Evolutionary conservation across 2,888 invertebrate genomes (phyloP).

Genomic region (Sarcophaga subvicina): DNA sequence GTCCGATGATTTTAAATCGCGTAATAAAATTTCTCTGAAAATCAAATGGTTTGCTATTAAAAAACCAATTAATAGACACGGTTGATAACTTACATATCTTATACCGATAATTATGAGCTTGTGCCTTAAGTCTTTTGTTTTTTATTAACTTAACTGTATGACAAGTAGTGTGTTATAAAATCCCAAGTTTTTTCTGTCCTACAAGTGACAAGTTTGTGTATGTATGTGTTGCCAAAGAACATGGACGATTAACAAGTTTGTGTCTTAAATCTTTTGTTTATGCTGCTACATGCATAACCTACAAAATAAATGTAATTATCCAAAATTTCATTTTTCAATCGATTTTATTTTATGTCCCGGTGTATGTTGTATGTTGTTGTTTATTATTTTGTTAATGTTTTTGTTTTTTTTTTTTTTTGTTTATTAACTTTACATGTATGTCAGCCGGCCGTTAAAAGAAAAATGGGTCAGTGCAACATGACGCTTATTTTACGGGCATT

Average conservation of each 20-base stretch:
- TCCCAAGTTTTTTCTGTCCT: too few relatives aligned
- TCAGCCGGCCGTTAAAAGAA: background rate
- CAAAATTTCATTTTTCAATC: conserved; percentile 6
- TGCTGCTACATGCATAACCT: background rate
- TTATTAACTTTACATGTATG: background rate
- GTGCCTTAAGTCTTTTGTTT: too few relatives aligned
- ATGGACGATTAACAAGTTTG: background rate
- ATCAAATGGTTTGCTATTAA: too few relatives aligned
- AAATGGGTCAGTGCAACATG: conserved; percentile 35
- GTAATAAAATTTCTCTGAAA: too few relatives aligned
- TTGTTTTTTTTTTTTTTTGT: background rate
- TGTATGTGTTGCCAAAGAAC: too few relatives aligned
- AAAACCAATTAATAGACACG: too few relatives aligned
- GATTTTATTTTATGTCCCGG: background rate
- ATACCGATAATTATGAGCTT: too few relatives aligned
- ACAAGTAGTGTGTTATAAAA: too few relatives aligned
- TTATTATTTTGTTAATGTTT: background rate
- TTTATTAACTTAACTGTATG: too few relatives aligned
- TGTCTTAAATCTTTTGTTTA: conserved; percentile 15
- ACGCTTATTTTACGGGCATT: background rate
- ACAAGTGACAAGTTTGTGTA: too few relatives aligned
- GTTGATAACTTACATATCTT: too few relatives aligned
- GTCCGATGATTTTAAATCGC: too few relatives aligned
- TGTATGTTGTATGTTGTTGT: background rate
- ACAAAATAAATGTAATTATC: background rate